Evolutionary conservation across 2,888 invertebrate genomes (phyloP).

Genomic region (Aporophyla lueneburgensis): DNA sequence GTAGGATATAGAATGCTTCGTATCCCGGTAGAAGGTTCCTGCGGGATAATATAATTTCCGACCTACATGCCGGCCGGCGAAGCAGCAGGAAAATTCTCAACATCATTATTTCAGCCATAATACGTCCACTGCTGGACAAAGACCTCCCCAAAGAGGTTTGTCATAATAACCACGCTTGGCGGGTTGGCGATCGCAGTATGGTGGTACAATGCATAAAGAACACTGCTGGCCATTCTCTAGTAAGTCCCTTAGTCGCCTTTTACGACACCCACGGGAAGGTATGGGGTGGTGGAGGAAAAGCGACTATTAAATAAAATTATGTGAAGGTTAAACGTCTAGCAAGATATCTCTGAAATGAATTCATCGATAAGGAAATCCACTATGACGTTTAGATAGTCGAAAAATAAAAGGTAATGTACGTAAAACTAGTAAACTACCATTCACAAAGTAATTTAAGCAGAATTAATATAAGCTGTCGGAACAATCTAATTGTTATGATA

Average conservation of each 20-base stretch:
- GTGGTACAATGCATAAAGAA: too few relatives aligned
- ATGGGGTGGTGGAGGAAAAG: too few relatives aligned
- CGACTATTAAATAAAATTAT: background rate
- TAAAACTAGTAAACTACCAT: conserved; percentile 50
- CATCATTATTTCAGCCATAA: too few relatives aligned
- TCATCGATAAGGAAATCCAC: background rate
- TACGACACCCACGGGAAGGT: too few relatives aligned
- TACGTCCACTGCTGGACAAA: too few relatives aligned
- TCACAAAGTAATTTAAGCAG: conserved; percentile 60
- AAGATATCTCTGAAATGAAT: background rate
- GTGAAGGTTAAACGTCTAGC: background rate
- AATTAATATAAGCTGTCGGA: conserved; percentile 63
- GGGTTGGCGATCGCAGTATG: too few relatives aligned
- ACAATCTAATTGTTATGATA: conserved; percentile 70
- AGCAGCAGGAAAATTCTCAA: too few relatives aligned
- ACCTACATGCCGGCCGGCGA: background rate
- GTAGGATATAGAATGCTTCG: background rate
- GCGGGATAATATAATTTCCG: background rate
- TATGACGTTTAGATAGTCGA: conserved; percentile 11
- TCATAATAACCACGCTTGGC: too few relatives aligned
- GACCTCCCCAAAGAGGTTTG: too few relatives aligned
- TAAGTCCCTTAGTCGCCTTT: too few relatives aligned
- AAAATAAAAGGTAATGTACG: conserved; percentile 28
- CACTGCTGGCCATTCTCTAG: too few relatives aligned
- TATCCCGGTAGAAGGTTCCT: background rate